Percentiles rank a stretch among this genome's conserved stretches.
Conservation (phyloP, 2,113 vertebrate species). For the Gambusia holbrooki region DNA sequence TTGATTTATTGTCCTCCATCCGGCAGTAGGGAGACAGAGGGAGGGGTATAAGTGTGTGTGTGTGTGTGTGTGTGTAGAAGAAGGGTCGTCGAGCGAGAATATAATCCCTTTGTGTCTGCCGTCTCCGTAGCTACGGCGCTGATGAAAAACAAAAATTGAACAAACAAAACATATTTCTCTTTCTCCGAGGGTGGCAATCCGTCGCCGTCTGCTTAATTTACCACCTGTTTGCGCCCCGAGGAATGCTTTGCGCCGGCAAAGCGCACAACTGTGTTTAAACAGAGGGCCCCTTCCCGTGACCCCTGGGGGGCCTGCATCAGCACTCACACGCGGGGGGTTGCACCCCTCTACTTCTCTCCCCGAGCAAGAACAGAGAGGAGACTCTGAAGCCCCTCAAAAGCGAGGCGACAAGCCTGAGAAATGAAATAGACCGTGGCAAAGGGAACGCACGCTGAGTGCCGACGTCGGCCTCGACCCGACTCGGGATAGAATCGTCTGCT, state of each 20-base stretch:
- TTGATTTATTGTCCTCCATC: constrained; percentile 80
- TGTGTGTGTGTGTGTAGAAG: constrained; percentile 64
- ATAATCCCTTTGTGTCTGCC: constrained; percentile 75
- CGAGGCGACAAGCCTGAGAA: constrained; percentile 72
- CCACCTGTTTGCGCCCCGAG: constrained; percentile 73
- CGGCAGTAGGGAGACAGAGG: constrained; percentile 53
- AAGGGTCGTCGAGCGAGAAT: constrained; percentile 69
- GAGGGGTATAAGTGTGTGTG: neutral
- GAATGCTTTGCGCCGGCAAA: constrained; percentile 65
- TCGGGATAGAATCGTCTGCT: constrained; percentile 48
- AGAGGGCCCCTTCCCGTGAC: constrained; percentile 77
- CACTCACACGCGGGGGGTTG: constrained; percentile 62
- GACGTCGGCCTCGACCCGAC: constrained; percentile 42
- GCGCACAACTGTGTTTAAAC: constrained; percentile 77
- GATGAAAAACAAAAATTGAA: constrained; percentile 79
- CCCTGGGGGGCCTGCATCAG: constrained; percentile 57
- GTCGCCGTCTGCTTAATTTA: constrained; percentile 78
- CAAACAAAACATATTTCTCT: constrained; percentile 81
- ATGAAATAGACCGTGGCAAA: constrained; percentile 61
- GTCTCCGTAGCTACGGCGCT: constrained; percentile 76
- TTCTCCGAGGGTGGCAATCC: constrained; percentile 73
- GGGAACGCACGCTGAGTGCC: constrained; percentile 49
- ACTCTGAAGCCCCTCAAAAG: constrained; percentile 68
- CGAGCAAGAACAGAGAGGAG: constrained; percentile 55
- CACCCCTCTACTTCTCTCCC: constrained; percentile 4